Conservation (phyloP, 2,113 vertebrate genomes). For the Myotis davidii region DNA sequence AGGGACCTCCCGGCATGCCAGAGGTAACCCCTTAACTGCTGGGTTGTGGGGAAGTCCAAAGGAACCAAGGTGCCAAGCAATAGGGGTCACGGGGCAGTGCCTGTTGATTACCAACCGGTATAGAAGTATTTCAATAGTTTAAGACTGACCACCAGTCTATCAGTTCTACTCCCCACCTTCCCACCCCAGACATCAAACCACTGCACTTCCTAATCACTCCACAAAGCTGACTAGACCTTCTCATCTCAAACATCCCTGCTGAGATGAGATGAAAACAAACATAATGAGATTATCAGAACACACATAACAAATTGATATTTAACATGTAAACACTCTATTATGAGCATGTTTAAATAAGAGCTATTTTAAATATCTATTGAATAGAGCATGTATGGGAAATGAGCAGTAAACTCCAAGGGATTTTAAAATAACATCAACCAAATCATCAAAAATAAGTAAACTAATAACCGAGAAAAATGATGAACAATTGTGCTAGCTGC, state of each 20-base stretch:
- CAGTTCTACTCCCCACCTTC: not conserved
- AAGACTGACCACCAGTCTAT: not conserved
- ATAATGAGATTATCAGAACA: not conserved
- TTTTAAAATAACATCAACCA: conserved; percentile 54
- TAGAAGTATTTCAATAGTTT: not conserved
- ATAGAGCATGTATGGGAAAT: not conserved
- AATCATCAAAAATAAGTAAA: conserved; percentile 53
- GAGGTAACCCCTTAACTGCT: not conserved
- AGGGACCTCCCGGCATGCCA: not conserved
- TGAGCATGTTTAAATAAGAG: not conserved
- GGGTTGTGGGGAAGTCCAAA: not conserved
- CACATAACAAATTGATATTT: not conserved
- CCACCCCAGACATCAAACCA: not conserved
- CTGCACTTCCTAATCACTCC: not conserved
- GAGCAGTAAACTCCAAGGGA: not conserved
- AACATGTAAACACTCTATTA: not conserved
- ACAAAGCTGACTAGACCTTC: not conserved
- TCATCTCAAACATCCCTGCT: not conserved
- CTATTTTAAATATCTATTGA: conserved; percentile 18
- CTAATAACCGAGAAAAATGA: conserved; percentile 35
- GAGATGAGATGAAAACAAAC: not conserved
- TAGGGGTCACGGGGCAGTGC: not conserved
- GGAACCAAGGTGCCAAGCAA: not conserved
- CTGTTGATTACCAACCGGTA: not conserved
- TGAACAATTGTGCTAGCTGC: conserved; percentile 32